Percentiles rank a stretch among this genome's conserved stretches.
phyloP scores from a whole-genome alignment of 1,140 invertebrate genomes.

The Bombus turneri region DNA sequence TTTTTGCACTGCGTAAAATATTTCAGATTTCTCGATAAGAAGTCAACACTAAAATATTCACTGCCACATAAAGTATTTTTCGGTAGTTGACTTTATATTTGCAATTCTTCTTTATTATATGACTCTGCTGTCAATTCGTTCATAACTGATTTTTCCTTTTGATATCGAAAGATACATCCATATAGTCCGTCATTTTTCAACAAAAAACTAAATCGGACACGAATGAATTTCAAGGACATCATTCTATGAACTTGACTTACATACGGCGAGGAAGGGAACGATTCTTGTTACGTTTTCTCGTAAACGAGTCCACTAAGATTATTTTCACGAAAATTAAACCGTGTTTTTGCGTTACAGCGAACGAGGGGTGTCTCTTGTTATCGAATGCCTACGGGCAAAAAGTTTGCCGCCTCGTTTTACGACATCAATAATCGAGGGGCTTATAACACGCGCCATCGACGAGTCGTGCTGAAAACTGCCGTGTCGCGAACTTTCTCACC shows the following conservation, averaged over 20 bases:
- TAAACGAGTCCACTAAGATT: not conserved
- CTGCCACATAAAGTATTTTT: not conserved
- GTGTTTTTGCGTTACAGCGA: not conserved
- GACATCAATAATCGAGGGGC: slow-evolving; percentile 50
- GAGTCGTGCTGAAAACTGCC: slow-evolving; percentile 38
- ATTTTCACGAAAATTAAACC: slow-evolving; percentile 14
- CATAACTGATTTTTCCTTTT: not conserved
- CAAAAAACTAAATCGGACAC: slow-evolving; percentile 14
- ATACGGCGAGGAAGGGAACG: not conserved
- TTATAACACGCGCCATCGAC: not conserved
- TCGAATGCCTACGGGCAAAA: slow-evolving; percentile 9
- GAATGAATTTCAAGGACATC: slow-evolving; percentile 21
- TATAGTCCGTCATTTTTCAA: not conserved
- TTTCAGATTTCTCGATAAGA: not conserved
- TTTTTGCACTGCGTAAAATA: not conserved
- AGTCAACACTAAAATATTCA: too few species aligned
- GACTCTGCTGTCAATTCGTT: too few species aligned
- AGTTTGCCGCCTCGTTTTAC: slow-evolving; percentile 16
- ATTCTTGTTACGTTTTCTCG: not conserved
- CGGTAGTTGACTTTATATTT: not conserved
- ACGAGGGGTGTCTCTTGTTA: not conserved
- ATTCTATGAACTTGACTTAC: too few species aligned
- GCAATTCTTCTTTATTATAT: too few species aligned
- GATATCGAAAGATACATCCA: not conserved
- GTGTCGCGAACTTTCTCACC: slow-evolving; percentile 35